phyloP scores from a whole-genome alignment of 2,888 invertebrate species.

The Euspilapteryx auroguttella region DNA sequence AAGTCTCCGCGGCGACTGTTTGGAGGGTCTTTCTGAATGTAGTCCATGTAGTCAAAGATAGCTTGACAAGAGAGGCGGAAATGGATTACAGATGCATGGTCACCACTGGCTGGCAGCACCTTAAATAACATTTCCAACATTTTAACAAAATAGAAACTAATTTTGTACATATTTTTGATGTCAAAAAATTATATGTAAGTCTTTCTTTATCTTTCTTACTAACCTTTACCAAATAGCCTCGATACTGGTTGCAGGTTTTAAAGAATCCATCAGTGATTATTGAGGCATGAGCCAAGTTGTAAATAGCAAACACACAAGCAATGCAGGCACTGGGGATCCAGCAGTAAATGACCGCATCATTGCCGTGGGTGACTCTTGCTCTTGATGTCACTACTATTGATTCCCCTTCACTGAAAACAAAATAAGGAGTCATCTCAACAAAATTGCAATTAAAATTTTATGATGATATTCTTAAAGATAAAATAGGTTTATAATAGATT shows the following conservation, averaged over 20 bases:
- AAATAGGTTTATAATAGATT: too few relatives aligned
- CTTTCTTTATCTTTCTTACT: too few relatives aligned
- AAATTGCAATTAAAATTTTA: too few relatives aligned
- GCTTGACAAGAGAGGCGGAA: conserved; percentile 72
- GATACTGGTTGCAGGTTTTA: conserved; percentile 76
- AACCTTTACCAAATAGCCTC: conserved; percentile 65
- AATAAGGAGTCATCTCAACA: too few relatives aligned
- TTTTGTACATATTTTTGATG: not conserved
- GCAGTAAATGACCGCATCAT: conserved; percentile 64
- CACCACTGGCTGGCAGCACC: conserved; percentile 55
- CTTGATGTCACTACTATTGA: conserved; percentile 66
- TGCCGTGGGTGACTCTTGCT: conserved; percentile 59
- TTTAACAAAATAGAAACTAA: conserved; percentile 1
- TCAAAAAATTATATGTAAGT: not conserved
- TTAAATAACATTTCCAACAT: conserved; percentile 12
- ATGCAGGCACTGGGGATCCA: conserved; percentile 71
- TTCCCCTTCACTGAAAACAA: conserved; percentile 69
- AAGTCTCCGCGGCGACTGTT: conserved; percentile 66
- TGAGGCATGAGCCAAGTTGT: conserved; percentile 69
- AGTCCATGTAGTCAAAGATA: conserved; percentile 84
- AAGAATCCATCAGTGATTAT: conserved; percentile 74
- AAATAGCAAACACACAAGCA: conserved; percentile 64
- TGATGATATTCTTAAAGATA: too few relatives aligned
- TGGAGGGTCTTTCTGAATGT: conserved; percentile 70
- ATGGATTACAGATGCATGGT: conserved; percentile 62